Conservation (phyloP, 2,797 vertebrate species). For the Lepus oiostolus region DNA sequence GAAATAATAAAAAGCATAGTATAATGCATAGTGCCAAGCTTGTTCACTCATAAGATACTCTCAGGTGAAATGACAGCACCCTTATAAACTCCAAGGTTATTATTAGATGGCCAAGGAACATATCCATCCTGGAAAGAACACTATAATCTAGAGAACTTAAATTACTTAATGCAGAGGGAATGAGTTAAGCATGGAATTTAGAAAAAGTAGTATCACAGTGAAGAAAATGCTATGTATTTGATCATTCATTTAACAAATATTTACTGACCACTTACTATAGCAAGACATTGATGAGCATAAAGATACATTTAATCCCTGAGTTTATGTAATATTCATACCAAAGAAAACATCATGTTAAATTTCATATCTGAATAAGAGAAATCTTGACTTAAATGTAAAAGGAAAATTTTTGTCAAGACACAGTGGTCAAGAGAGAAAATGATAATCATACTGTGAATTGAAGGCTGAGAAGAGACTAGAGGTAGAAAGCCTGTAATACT, state of each 20-base stretch:
- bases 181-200: slow-evolving; percentile 7
- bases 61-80: too few species aligned
- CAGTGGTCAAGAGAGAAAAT: background rate
- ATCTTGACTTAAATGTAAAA: background rate
- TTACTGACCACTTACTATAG: too few species aligned
- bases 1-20: slow-evolving; percentile 17
- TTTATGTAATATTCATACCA: background rate
- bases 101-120: background rate
- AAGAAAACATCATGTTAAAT: background rate
- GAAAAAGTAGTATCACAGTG: background rate
- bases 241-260: too few species aligned
- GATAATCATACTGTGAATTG: background rate
- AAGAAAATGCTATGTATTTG: background rate
- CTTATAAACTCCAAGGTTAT: background rate
- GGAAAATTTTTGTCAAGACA: background rate
- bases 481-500: background rate
- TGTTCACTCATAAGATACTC: background rate
- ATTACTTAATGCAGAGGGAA: background rate
- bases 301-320: background rate
- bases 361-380: background rate
- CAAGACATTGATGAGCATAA: background rate
- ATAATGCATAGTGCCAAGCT: background rate
- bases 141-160: background rate
- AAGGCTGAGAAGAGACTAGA: background rate
- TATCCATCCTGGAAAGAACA: background rate